A percentile compares a stretch with the other conserved stretches of the same genome.
Evolutionary conservation across 2,113 vertebrate species (phyloP).

Genomic region (Eulemur macaco): DNA sequence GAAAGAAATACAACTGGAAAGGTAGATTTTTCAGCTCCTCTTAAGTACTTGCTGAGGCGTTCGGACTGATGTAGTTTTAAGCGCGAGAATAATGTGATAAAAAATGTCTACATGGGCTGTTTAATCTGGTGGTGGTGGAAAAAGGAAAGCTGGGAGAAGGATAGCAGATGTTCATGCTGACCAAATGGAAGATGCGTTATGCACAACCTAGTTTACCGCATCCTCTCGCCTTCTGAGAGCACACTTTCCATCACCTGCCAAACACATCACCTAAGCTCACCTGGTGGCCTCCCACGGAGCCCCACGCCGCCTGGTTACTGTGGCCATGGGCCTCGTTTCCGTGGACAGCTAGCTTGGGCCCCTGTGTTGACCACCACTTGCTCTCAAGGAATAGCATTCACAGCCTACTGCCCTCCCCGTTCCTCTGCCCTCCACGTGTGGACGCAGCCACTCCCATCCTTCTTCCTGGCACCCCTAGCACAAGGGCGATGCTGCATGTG

Average conservation of each 20-base stretch:
- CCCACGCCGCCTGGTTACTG: fast-evolving
- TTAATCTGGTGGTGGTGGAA: background rate
- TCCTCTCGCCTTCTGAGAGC: background rate
- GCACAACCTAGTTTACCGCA: background rate
- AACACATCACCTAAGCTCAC: background rate
- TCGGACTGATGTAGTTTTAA: background rate
- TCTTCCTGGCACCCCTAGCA: background rate
- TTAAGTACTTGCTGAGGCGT: background rate
- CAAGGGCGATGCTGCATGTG: background rate
- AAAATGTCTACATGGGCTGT: background rate
- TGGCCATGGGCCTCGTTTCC: background rate
- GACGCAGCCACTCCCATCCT: background rate
- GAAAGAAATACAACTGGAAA: background rate
- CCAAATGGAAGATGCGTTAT: background rate
- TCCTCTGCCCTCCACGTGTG: background rate
- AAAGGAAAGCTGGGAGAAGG: background rate
- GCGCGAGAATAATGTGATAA: background rate
- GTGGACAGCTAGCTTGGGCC: background rate
- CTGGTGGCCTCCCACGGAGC: background rate
- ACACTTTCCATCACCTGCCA: background rate
- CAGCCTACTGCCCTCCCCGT: background rate
- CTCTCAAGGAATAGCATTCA: background rate
- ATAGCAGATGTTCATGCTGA: background rate
- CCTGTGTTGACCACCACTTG: background rate
- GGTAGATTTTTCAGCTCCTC: background rate